Percentiles rank a stretch among this genome's conserved stretches.
Conservation (phyloP, 2,888 invertebrate genomes). For the Noctua janthe region DNA sequence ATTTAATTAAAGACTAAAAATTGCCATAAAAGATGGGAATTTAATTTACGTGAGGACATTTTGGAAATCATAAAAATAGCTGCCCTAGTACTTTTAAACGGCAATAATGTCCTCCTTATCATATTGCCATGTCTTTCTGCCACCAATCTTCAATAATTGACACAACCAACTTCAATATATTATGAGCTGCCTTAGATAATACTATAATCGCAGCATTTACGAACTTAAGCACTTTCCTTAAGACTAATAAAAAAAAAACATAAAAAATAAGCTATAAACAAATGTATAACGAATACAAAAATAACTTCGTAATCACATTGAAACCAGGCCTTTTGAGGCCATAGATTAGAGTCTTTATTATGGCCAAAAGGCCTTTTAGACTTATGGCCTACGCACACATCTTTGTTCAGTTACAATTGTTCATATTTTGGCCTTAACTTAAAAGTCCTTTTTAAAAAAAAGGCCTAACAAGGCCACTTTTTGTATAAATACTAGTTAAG, state of each 20-base stretch:
- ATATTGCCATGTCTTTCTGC: not conserved
- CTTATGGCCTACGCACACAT: slow-evolving; percentile 26
- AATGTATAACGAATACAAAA: slow-evolving; percentile 84
- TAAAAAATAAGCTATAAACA: slow-evolving; percentile 83
- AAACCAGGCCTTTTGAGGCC: slow-evolving; percentile 60
- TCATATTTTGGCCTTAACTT: slow-evolving; percentile 38
- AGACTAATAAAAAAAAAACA: slow-evolving; percentile 75
- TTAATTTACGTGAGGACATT: not conserved
- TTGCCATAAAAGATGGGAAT: not conserved
- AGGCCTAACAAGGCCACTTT: slow-evolving; percentile 47
- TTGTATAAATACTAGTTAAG: slow-evolving; percentile 59
- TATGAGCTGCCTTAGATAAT: slow-evolving; percentile 67
- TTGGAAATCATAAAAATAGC: slow-evolving; percentile 1
- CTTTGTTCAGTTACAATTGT: slow-evolving; percentile 31
- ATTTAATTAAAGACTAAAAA: not conserved
- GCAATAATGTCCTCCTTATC: not conserved
- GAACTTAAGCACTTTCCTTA: slow-evolving; percentile 79
- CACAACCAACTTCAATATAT: slow-evolving; percentile 22
- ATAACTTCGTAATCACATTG: slow-evolving; percentile 83
- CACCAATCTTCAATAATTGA: slow-evolving; percentile 46
- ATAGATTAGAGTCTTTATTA: slow-evolving; percentile 49
- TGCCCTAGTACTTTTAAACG: not conserved
- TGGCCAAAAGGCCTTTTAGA: slow-evolving; percentile 25
- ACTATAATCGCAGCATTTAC: slow-evolving; percentile 67
- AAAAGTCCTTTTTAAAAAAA: slow-evolving; percentile 35